Base-by-base conservation (phyloP, 2,113 vertebrate species). In the Muntiacus reevesi region DNA sequence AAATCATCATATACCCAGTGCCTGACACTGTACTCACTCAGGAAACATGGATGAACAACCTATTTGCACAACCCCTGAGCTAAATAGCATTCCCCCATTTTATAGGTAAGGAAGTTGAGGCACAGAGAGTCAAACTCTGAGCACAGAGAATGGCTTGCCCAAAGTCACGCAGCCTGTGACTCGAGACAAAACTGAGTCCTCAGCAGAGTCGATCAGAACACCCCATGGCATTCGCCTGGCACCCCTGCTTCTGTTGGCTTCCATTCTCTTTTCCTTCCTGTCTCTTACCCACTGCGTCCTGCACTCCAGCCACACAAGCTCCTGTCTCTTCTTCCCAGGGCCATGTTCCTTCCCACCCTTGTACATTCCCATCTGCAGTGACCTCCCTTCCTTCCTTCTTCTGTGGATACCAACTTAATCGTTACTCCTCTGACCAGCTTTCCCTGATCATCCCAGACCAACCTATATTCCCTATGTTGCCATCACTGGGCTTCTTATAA, bases 151-250 rank as follows among this genome's bases (percentile, higher is more conserved):
- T 36, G 25, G 17, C 17, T 67, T 50, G 3, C 7, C 28, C 55
- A 43, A 27, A 8, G 14, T 74, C 45, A 43, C 12, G 33, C 0
- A n/a, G 45, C n/a, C 52, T 81, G 21, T 50, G 11, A 79, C 21
- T 54, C 15, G 54, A 87, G 16, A 17, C 1, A 21, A 93, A 50
- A 6, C 2, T 13, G 33, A 92, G 7, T 76, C 62, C 40, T 71
- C 33, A 7, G 7, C 21, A 59, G 1, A 30, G 30, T 19, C 1
- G 0, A 45, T n/a, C 19, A 5, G 19, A 50, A 74, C 33, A 33
- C 16, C 36, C 11, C 7, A 33, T 6, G 1, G 11, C 36, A 30
- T 21, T 83, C 0, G 0, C 23, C 47, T 64, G 47, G 83, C 3
- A 3, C 47, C 30, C 59, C 43, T 27, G 7, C 62, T 40, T n/a